Conservation (phyloP, 2,888 invertebrate genomes). For the Leptinotarsa haldemani region DNA sequence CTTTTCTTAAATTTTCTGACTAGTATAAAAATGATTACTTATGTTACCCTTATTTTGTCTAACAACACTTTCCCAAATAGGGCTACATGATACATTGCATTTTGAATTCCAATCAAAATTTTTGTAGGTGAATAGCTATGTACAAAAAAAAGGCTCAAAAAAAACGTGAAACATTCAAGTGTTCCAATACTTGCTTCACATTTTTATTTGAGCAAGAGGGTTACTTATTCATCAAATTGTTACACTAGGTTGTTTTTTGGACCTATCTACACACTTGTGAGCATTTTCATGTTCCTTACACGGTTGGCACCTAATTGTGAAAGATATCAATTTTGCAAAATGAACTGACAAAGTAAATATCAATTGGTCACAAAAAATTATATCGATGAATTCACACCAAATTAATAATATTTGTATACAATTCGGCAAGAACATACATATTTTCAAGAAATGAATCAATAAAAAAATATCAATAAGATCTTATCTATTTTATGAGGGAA, state of each 20-base stretch:
- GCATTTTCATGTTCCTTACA: conserved; percentile 52
- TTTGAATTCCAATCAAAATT: conserved; percentile 49
- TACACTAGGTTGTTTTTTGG: conserved; percentile 52
- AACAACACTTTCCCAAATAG: conserved; percentile 46
- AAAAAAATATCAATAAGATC: no score
- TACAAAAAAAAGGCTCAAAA: conserved; percentile 45
- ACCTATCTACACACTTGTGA: conserved; percentile 61
- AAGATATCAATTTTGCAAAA: conserved; percentile 15
- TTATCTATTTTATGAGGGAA: no score
- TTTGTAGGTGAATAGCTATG: conserved; percentile 44
- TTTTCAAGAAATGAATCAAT: background rate
- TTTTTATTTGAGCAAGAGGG: conserved; percentile 32
- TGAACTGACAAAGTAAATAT: background rate
- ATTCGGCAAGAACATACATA: background rate
- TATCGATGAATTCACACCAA: background rate
- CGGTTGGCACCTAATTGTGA: conserved; percentile 57
- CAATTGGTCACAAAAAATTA: conserved; percentile 10
- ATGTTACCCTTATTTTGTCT: conserved; percentile 50
- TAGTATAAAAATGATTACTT: conserved; percentile 50
- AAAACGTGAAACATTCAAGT: background rate
- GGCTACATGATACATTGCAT: conserved; percentile 49
- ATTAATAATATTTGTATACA: background rate
- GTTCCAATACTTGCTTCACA: background rate
- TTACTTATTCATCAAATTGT: conserved; percentile 43
- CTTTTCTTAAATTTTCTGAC: conserved; percentile 42